Conservation (phyloP, 1,140 invertebrate species). For the Papilio aristodemus region DNA sequence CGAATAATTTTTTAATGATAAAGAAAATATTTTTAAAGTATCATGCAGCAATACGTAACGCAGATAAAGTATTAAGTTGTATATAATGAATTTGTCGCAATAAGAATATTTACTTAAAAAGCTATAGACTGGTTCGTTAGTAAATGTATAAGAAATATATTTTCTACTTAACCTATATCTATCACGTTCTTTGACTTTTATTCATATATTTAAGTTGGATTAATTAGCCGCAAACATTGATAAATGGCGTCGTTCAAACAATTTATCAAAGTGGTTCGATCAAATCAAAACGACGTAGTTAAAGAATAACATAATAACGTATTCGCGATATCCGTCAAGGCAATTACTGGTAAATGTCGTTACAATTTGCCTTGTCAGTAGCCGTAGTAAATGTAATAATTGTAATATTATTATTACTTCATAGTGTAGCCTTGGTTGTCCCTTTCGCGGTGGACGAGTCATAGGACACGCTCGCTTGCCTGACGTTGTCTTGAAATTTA, state of each 20-base stretch:
- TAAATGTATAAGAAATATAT: no score
- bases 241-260: not conserved
- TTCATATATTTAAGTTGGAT: no score
- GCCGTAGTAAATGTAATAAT: slow-evolving; percentile 5
- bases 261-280: slow-evolving; percentile 2
- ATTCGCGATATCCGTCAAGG: slow-evolving; percentile 19
- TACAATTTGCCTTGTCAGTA: slow-evolving; percentile 28
- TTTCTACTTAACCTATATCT: no score
- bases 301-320: slow-evolving; percentile 1
- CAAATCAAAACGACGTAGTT: not conserved
- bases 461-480: not conserved
- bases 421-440: slow-evolving; percentile 1
- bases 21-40: no score
- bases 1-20: no score
- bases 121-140: no score
- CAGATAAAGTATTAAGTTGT: no score
- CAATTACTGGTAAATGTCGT: slow-evolving; percentile 23
- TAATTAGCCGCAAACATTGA: not conserved
- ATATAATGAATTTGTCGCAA: no score
- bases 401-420: not conserved
- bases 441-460: slow-evolving; percentile 15
- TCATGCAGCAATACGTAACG: no score
- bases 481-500: slow-evolving; percentile 1
- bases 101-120: not conserved
- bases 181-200: no score